Percentiles rank a stretch among this genome's conserved stretches.
Evolutionary conservation across 2,888 invertebrate genomes (phyloP).

Genomic region (Stomorhina lunata): DNA sequence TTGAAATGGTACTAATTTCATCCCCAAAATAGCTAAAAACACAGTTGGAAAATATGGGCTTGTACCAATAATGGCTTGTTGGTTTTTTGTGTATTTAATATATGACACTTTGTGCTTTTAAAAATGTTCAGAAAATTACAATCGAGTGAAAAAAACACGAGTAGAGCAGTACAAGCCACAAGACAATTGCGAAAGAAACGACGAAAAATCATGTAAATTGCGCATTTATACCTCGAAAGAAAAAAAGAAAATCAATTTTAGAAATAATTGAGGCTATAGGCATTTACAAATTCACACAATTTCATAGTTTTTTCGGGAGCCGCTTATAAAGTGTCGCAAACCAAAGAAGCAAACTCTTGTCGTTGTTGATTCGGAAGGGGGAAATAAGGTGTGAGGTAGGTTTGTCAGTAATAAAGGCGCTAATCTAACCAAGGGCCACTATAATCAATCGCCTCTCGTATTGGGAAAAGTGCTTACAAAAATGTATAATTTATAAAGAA

Average conservation of each 20-base stretch:
- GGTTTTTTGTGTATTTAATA: conserved; percentile 51
- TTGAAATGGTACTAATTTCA: too few relatives aligned
- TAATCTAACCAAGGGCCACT: conserved; percentile 43
- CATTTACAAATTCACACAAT: conserved; percentile 48
- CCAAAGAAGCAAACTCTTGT: conserved; percentile 18
- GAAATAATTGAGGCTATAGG: conserved; percentile 52
- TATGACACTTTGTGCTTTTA: conserved; percentile 62
- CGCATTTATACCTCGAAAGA: conserved; percentile 60
- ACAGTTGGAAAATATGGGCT: too few relatives aligned
- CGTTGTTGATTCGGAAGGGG: too few relatives aligned
- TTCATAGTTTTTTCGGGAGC: conserved; percentile 39
- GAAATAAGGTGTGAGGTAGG: conserved; percentile 50
- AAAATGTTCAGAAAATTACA: conserved; percentile 65
- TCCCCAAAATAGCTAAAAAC: too few relatives aligned
- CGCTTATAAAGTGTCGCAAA: conserved; percentile 42
- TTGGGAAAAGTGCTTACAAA: conserved; percentile 42
- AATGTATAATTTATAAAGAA: conserved; percentile 45
- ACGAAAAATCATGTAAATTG: conserved; percentile 66
- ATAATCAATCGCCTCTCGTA: conserved; percentile 30
- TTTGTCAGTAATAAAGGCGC: conserved; percentile 50
- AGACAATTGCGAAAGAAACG: conserved; percentile 66
- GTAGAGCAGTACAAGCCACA: conserved; percentile 66
- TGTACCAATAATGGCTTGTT: conserved; percentile 50
- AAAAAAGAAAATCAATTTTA: conserved; percentile 59
- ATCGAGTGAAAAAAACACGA: conserved; percentile 65